Conservation (phyloP, 2,797 vertebrate species). For the Pseudopleuronectes americanus region DNA sequence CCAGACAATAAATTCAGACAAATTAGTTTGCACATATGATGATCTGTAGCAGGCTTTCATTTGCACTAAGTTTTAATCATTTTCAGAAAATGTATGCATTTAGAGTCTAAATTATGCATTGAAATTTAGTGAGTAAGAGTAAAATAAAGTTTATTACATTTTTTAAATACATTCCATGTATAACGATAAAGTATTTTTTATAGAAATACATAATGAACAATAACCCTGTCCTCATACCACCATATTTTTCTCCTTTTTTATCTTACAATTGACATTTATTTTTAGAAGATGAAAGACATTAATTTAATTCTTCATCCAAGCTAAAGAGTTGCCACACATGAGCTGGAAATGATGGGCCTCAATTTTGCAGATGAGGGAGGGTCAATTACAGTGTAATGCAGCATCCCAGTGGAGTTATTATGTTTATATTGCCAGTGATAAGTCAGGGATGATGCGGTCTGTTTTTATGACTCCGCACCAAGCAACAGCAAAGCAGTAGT, state of each 20-base stretch:
- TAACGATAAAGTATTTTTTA: too few relatives aligned
- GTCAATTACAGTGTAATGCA: conserved; percentile 75
- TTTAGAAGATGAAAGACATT: conserved; percentile 35
- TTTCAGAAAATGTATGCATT: background rate
- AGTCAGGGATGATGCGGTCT: conserved; percentile 65
- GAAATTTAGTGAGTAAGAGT: too few relatives aligned
- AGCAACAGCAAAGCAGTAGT: conserved; percentile 46
- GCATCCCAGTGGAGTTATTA: conserved; percentile 70
- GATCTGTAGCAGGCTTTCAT: background rate
- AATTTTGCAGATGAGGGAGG: conserved; percentile 72
- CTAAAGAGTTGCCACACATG: conserved; percentile 55
- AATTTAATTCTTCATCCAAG: conserved; percentile 52
- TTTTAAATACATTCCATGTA: too few relatives aligned
- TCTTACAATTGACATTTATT: conserved; percentile 14
- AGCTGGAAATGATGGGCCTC: conserved; percentile 65
- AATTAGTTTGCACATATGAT: background rate
- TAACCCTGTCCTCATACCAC: background rate
- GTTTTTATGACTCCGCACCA: conserved; percentile 62
- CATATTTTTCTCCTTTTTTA: conserved; percentile 1
- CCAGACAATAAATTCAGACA: background rate
- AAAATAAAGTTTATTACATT: too few relatives aligned
- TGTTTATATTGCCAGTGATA: conserved; percentile 75
- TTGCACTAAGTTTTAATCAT: background rate
- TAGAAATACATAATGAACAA: background rate
- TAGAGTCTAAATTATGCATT: too few relatives aligned